Conservation (phyloP, 2,888 invertebrate species). For the Tryphoninae sp. region DNA sequence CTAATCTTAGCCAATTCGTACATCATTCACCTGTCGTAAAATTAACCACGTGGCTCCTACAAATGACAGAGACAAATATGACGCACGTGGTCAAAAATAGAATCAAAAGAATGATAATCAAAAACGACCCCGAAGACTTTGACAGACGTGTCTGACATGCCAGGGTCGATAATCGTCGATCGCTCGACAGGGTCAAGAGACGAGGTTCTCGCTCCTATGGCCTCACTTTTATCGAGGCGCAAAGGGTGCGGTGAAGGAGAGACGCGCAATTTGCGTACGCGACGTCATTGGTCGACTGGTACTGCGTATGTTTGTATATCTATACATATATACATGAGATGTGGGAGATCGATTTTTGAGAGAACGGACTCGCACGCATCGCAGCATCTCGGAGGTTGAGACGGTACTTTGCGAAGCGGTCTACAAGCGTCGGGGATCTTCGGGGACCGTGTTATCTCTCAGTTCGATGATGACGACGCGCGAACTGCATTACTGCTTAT, state of each 20-base stretch:
- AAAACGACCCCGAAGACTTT: conserved; percentile 5
- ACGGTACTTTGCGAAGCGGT: not conserved
- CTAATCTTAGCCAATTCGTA: too few relatives aligned
- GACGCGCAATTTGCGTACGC: conserved; percentile 55
- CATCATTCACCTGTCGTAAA: too few relatives aligned
- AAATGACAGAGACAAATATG: too few relatives aligned
- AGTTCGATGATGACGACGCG: conserved; percentile 9
- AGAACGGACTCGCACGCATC: conserved; percentile 5
- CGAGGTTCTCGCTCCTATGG: conserved; percentile 25
- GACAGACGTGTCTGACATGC: conserved; percentile 12
- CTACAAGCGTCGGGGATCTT: not conserved
- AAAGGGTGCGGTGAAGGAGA: conserved; percentile 28
- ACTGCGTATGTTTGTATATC: not conserved
- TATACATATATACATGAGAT: conserved; percentile 4
- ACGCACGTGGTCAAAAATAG: not conserved
- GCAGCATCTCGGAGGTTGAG: conserved; percentile 3
- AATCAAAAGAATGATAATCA: not conserved
- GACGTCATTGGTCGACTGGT: conserved; percentile 50
- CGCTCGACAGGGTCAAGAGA: conserved; percentile 49
- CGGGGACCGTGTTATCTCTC: not conserved
- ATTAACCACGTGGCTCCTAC: too few relatives aligned
- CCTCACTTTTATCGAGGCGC: conserved; percentile 11
- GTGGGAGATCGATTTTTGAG: conserved; percentile 51
- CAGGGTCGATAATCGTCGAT: conserved; percentile 41
- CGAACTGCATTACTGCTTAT: conserved; percentile 12